These are phyloP conservation scores for Poicephalus gulielmi DNA, from an alignment of 2,113 vertebrate genomes.

Conservation along the genomic window DNA sequence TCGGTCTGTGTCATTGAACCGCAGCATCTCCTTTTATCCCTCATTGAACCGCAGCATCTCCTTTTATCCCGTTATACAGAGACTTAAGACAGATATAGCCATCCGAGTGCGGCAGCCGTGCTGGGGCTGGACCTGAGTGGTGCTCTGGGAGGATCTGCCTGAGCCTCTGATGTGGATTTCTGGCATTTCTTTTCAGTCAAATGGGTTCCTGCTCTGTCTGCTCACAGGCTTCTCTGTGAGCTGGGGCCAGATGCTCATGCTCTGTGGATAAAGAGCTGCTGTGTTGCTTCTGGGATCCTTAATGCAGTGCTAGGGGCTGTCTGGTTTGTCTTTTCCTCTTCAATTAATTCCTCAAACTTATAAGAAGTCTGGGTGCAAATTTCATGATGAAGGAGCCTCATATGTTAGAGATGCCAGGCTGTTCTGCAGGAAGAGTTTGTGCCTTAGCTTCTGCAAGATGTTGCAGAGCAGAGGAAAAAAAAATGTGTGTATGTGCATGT, in stretches of 20 bases:
- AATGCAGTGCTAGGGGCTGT: background rate
- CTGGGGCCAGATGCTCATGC: background rate
- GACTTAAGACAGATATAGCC: background rate
- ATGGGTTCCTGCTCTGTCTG: background rate
- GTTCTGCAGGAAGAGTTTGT: background rate
- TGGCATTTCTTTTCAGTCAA: background rate
- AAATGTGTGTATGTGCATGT: background rate
- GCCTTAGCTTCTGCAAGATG: background rate
- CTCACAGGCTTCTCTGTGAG: background rate
- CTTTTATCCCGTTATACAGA: constrained; percentile 50
- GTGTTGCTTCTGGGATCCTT: background rate
- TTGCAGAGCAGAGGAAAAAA: background rate
- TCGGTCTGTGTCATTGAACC: constrained; percentile 35
- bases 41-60: constrained; percentile 52
- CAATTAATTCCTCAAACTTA: constrained; percentile 2
- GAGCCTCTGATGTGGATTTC: background rate
- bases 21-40: constrained; percentile 50
- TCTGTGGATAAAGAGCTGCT: background rate
- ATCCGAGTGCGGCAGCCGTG: background rate
- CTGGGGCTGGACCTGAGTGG: background rate
- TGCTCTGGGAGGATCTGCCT: background rate
- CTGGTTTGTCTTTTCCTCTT: background rate
- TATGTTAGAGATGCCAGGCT: background rate
- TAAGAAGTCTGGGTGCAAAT: background rate
- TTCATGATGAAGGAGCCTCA: background rate